Percentiles rank a stretch among this genome's conserved stretches.
These are phyloP conservation scores for Mactromeris polynyma DNA, from an alignment of 2,888 invertebrate genomes.

Conservation along the genomic window DNA sequence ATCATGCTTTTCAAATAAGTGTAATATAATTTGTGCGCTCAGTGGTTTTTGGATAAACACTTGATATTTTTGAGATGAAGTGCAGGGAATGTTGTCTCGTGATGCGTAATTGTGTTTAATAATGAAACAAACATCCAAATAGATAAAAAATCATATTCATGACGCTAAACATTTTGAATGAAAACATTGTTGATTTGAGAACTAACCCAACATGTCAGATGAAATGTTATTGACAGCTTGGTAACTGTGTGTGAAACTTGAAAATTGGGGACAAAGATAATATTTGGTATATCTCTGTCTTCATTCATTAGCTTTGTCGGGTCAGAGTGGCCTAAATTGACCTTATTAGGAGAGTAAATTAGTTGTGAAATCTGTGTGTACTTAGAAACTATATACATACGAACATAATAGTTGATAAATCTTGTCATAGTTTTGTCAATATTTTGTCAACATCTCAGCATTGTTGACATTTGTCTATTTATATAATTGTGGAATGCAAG, in stretches of 20 bases:
- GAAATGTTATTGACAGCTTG: background rate
- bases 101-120: background rate
- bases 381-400: background rate
- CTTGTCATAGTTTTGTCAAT: background rate
- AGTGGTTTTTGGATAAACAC: background rate
- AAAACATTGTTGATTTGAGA: background rate
- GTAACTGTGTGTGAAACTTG: background rate
- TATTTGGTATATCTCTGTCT: slow-evolving; percentile 15
- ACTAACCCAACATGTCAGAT: background rate
- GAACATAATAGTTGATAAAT: slow-evolving; percentile 1
- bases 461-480: slow-evolving; percentile 9
- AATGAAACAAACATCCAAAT: background rate
- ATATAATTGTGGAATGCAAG: background rate
- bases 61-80: background rate
- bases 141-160: background rate
- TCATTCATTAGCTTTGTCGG: background rate
- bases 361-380: background rate
- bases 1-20: background rate
- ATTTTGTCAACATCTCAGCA: background rate
- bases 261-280: background rate
- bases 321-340: background rate
- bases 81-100: background rate
- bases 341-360: slow-evolving; percentile 7
- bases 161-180: background rate
- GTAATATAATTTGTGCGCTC: background rate